Evolutionary conservation across 2,888 invertebrate genomes (phyloP).

Genomic region (Charanyca ferruginea): DNA sequence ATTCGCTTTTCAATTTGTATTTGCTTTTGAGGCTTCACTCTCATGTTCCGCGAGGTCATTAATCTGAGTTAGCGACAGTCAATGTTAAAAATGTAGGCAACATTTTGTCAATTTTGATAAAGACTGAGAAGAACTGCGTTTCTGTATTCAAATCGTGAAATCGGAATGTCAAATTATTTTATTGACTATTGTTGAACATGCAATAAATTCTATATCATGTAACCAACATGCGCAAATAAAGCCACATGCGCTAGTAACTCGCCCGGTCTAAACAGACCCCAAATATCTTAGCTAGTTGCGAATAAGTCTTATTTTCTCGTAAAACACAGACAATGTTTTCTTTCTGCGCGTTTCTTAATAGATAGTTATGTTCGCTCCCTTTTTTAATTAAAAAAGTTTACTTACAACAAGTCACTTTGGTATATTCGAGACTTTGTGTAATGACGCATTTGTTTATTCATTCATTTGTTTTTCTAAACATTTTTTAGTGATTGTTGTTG

Average conservation of each 20-base stretch:
- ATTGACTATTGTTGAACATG: too few species aligned
- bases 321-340: constrained; percentile 70
- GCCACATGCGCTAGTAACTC: constrained; percentile 55
- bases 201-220: too few species aligned
- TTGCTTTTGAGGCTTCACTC: too few species aligned
- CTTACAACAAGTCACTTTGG: constrained; percentile 80
- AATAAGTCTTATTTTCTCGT: constrained; percentile 74
- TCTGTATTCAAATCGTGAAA: too few species aligned
- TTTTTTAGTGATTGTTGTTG: neutral
- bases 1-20: too few species aligned
- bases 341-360: constrained; percentile 36
- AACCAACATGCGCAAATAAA: too few species aligned
- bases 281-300: constrained; percentile 60
- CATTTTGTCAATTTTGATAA: too few species aligned
- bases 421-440: constrained; percentile 54
- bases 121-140: too few species aligned
- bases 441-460: neutral
- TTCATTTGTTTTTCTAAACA: neutral
- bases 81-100: too few species aligned
- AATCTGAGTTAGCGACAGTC: too few species aligned
- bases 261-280: constrained; percentile 65
- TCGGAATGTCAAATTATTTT: too few species aligned
- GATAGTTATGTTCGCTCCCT: constrained; percentile 62
- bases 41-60: too few species aligned
- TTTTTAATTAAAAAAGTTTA: constrained; percentile 84